phyloP scores from a whole-genome alignment of 2,797 vertebrate genomes.

The Anguilla pacifica region DNA sequence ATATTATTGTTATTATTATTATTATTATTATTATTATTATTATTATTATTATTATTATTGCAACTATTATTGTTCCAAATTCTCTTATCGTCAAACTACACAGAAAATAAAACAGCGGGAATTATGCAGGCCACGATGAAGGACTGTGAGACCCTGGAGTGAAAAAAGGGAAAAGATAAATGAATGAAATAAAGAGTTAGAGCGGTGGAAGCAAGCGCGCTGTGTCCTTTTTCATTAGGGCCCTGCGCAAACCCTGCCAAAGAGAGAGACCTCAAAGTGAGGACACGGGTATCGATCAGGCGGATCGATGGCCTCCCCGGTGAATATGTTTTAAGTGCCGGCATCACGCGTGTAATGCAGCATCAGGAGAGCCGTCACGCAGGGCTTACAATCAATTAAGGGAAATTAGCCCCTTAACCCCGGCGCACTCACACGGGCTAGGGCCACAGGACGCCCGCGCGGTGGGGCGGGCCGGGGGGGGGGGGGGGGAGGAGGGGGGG shows the following conservation, averaged over 20 bases:
- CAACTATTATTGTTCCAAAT: background rate
- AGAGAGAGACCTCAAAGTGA: constrained; percentile 42
- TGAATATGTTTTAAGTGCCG: constrained; percentile 38
- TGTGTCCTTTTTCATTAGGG: constrained; percentile 28
- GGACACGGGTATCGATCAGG: constrained; percentile 73
- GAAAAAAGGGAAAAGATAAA: background rate
- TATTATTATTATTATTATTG: background rate
- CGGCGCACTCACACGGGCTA: background rate
- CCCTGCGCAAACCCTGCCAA: background rate
- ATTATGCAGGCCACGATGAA: background rate
- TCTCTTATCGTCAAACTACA: background rate
- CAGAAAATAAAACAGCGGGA: background rate
- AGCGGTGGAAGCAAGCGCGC: constrained; percentile 13
- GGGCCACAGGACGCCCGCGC: background rate
- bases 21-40: background rate
- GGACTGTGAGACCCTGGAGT: background rate
- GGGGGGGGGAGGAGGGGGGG: no score
- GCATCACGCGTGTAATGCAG: constrained; percentile 36
- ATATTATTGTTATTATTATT: background rate
- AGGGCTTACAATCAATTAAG: constrained; percentile 78
- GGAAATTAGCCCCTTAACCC: constrained; percentile 67
- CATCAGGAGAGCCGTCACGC: constrained; percentile 74
- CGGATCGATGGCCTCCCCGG: constrained; percentile 69
- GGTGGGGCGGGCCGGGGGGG: background rate
- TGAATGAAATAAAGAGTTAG: background rate